Evolutionary conservation across 2,888 invertebrate genomes (phyloP).

Genomic region (Apodemia hepburni): DNA sequence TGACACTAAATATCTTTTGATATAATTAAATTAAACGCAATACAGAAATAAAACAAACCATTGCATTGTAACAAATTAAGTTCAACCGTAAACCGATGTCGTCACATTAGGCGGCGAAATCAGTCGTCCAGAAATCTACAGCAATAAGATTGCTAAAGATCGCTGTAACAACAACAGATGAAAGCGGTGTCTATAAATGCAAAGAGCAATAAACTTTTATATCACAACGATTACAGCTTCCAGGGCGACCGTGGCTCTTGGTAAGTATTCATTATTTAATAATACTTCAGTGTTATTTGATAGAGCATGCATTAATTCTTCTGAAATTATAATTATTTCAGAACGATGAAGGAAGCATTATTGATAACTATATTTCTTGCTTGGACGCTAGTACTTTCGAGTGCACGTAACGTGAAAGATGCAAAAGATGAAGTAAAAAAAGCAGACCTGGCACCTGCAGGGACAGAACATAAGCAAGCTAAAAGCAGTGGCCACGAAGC

Average conservation of each 20-base stretch:
- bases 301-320: conserved; percentile 16
- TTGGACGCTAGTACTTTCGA: conserved; percentile 45
- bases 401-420: conserved; percentile 55
- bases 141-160: conserved; percentile 71
- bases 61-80: conserved; percentile 64
- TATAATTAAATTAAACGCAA: not conserved
- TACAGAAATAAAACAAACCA: conserved; percentile 17
- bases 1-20: not conserved
- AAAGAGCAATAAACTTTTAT: conserved; percentile 56
- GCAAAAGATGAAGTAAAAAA: conserved; percentile 30
- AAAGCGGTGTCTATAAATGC: conserved; percentile 76
- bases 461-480: conserved; percentile 69
- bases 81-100: conserved; percentile 64
- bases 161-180: conserved; percentile 67
- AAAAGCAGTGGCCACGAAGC: conserved; percentile 78
- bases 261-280: conserved; percentile 21
- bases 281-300: not conserved
- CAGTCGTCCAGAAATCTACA: conserved; percentile 74
- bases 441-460: conserved; percentile 70
- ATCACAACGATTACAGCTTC: conserved; percentile 56
- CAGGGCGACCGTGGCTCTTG: conserved; percentile 46
- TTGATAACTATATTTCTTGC: conserved; percentile 46
- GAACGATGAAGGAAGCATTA: conserved; percentile 56
- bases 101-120: conserved; percentile 54
- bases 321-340: conserved; percentile 33